Evolutionary conservation across 2,888 invertebrate genomes (phyloP).

Genomic region (Phalera bucephala): DNA sequence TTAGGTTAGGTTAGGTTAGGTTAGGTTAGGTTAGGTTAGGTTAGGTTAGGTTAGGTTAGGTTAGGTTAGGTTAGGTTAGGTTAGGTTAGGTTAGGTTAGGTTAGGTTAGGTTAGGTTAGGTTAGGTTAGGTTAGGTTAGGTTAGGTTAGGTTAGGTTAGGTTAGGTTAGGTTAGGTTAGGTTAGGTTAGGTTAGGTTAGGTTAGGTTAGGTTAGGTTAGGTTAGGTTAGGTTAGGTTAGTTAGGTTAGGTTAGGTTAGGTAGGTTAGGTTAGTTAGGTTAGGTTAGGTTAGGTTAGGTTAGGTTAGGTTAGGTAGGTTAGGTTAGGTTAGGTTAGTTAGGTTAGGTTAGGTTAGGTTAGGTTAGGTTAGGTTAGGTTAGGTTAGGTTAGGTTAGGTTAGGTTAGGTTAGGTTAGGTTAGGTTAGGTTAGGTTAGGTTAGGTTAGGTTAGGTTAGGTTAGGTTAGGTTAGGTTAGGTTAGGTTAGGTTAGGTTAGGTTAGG

Average conservation of each 20-base stretch:
- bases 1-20: constrained; percentile 21
- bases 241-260: constrained; percentile 13
- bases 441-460: constrained; percentile 29
- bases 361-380: constrained; percentile 22
- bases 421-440: constrained; percentile 25
- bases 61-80: constrained; percentile 20
- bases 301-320: constrained; percentile 20
- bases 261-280: too few species aligned
- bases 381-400: constrained; percentile 21
- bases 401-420: constrained; percentile 18
- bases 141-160: constrained; percentile 18
- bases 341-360: constrained; percentile 21
- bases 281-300: constrained; percentile 15
- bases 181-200: constrained; percentile 21
- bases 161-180: constrained; percentile 18
- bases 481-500: constrained; percentile 30
- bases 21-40: constrained; percentile 20
- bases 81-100: constrained; percentile 12
- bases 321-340: too few species aligned
- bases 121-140: constrained; percentile 19
- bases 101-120: constrained; percentile 10
- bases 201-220: constrained; percentile 16
- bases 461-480: constrained; percentile 28
- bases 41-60: constrained; percentile 21
- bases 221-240: constrained; percentile 12